Percentiles rank a stretch among this genome's conserved stretches.
phyloP scores from a whole-genome alignment of 2,797 vertebrate genomes.

The Echeneis naucrates region DNA sequence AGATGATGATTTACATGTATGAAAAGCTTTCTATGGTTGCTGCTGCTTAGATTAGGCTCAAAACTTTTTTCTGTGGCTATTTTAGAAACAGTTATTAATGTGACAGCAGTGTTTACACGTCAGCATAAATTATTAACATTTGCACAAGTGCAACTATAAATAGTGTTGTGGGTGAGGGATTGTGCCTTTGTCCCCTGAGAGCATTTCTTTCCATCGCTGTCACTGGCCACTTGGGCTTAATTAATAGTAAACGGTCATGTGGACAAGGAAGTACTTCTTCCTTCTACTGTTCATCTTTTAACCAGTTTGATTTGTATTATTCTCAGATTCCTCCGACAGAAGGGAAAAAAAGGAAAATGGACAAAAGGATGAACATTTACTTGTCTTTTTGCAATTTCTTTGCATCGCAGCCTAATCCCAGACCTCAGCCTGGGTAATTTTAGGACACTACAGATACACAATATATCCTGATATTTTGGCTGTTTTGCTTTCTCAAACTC shows the following conservation, averaged over 20 bases:
- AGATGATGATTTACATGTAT: slow-evolving; percentile 21
- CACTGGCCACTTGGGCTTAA: slow-evolving; percentile 46
- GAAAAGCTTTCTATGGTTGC: slow-evolving; percentile 17
- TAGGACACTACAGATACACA: not conserved
- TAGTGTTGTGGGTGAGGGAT: slow-evolving; percentile 59
- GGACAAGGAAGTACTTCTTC: slow-evolving; percentile 47
- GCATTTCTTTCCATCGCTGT: slow-evolving; percentile 59
- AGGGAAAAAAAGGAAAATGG: no score
- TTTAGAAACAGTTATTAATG: slow-evolving; percentile 76
- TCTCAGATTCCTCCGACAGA: slow-evolving; percentile 3
- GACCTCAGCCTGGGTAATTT: not conserved
- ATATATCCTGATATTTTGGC: not conserved
- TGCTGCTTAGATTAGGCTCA: slow-evolving; percentile 32
- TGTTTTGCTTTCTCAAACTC: not conserved
- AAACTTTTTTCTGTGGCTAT: slow-evolving; percentile 58
- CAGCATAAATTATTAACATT: slow-evolving; percentile 83
- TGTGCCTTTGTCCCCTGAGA: slow-evolving; percentile 63
- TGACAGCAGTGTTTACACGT: slow-evolving; percentile 76
- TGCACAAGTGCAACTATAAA: slow-evolving; percentile 71
- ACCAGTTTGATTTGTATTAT: slow-evolving; percentile 12
- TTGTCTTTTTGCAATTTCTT: not conserved
- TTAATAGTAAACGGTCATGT: slow-evolving; percentile 41
- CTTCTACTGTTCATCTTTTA: slow-evolving; percentile 40
- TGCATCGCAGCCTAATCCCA: not conserved
- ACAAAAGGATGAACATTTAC: no score